Evolutionary conservation across 2,113 vertebrate species (phyloP).

Genomic region (Delphinapterus leucas): DNA sequence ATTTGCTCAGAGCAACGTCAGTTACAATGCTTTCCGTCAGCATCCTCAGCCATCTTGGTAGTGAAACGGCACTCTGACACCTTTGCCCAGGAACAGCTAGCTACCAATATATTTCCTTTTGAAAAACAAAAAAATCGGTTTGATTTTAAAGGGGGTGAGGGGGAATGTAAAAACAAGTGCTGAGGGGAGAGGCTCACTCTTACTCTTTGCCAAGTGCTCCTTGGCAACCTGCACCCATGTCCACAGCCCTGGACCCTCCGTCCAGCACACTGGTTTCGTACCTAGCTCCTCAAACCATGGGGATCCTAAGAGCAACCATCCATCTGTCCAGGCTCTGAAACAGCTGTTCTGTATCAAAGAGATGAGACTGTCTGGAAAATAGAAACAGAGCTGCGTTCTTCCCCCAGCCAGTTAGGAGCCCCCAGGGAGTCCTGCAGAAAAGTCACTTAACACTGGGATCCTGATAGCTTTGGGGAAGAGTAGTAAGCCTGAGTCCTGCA

Average conservation of each 20-base stretch:
- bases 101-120: not conserved
- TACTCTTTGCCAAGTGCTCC: fast-evolving
- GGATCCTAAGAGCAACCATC: not conserved
- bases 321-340: not conserved
- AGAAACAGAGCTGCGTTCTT: not conserved
- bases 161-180: no score
- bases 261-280: not conserved
- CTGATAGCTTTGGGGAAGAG: not conserved
- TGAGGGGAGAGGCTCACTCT: fast-evolving
- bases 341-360: not conserved
- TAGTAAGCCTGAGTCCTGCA: not conserved
- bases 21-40: fast-evolving
- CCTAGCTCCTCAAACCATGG: fast-evolving
- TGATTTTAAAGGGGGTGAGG: not conserved
- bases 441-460: not conserved
- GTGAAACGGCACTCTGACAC: fast-evolving
- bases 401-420: not conserved
- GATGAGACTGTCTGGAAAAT: not conserved
- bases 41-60: not conserved
- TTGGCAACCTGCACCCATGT: fast-evolving
- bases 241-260: not conserved
- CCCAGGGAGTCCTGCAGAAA: not conserved
- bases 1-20: fast-evolving
- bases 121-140: not conserved
- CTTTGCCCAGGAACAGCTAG: not conserved